A percentile compares a stretch with the other conserved stretches of the same genome.
Evolutionary conservation across 2,797 vertebrate species (phyloP).

Genomic region (Chelmon rostratus): DNA sequence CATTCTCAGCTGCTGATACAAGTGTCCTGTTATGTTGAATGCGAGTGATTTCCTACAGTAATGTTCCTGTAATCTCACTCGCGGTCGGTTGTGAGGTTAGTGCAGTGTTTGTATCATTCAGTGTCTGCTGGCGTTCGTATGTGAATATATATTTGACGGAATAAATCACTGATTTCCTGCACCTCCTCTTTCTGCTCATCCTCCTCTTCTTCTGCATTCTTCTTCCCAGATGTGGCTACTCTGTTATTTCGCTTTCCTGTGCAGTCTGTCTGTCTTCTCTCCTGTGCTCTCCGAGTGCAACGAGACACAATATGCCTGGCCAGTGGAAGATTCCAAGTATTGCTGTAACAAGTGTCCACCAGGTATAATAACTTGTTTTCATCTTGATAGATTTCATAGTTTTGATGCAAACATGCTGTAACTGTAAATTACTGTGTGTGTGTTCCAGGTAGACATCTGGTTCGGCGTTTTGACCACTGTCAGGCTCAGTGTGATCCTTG

Average conservation of each 20-base stretch:
- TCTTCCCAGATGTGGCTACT: constrained; percentile 70
- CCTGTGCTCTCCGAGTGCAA: constrained; percentile 54
- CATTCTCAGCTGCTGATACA: constrained; percentile 6
- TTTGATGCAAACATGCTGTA: background rate
- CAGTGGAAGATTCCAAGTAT: rapidly evolving
- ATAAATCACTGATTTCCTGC: background rate
- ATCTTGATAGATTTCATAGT: background rate
- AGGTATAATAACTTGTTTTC: constrained; percentile 70
- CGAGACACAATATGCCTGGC: background rate
- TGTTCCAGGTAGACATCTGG: constrained; percentile 62
- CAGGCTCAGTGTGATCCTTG: background rate
- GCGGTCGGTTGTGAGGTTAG: background rate
- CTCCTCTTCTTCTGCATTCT: background rate
- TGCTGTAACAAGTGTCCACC: constrained; percentile 80
- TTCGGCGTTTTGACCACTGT: rapidly evolving
- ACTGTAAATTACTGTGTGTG: constrained; percentile 7
- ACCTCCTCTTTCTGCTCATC: constrained; percentile 2
- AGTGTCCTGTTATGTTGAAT: background rate
- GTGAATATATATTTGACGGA: constrained; percentile 6
- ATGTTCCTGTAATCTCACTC: background rate
- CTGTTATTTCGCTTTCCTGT: constrained; percentile 47
- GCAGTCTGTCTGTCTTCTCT: constrained; percentile 30
- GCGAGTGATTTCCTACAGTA: background rate
- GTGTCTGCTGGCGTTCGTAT: background rate
- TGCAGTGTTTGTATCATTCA: background rate